These are phyloP conservation scores for Metalampra italica DNA, from an alignment of 2,888 invertebrate species.

Conservation along the genomic window DNA sequence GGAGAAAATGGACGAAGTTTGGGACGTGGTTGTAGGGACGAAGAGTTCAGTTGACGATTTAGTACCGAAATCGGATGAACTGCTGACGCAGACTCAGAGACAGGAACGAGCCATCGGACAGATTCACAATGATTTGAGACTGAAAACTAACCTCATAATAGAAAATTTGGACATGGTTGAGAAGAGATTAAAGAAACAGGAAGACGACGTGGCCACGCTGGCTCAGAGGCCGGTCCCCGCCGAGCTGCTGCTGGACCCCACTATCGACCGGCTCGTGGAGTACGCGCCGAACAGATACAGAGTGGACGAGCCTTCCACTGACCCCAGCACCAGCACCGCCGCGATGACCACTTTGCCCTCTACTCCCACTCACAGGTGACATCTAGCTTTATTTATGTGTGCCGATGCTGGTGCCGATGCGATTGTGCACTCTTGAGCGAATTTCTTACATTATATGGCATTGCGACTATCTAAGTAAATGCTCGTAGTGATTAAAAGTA, in stretches of 20 bases:
- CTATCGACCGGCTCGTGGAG: conserved; percentile 88
- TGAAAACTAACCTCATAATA: conserved; percentile 91
- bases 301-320: conserved; percentile 58
- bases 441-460: conserved; percentile 14
- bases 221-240: conserved; percentile 86
- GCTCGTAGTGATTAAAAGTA: no score
- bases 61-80: conserved; percentile 91
- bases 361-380: conserved; percentile 61
- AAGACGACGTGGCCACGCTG: conserved; percentile 88
- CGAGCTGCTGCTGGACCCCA: conserved; percentile 84
- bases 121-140: conserved; percentile 88
- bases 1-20: conserved; percentile 94
- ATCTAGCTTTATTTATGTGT: conserved; percentile 40
- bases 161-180: conserved; percentile 93
- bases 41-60: conserved; percentile 92
- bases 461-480: no score
- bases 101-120: conserved; percentile 92
- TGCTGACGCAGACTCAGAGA: conserved; percentile 90
- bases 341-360: conserved; percentile 50
- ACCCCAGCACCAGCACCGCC: conserved; percentile 56
- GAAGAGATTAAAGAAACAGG: conserved; percentile 89
- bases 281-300: conserved; percentile 85
- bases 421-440: conserved; percentile 27
- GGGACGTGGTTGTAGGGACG: conserved; percentile 93
- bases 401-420: conserved; percentile 37